These are phyloP conservation scores for Pipistrellus kuhlii DNA, from an alignment of 2,797 vertebrate species.

Conservation along the genomic window DNA sequence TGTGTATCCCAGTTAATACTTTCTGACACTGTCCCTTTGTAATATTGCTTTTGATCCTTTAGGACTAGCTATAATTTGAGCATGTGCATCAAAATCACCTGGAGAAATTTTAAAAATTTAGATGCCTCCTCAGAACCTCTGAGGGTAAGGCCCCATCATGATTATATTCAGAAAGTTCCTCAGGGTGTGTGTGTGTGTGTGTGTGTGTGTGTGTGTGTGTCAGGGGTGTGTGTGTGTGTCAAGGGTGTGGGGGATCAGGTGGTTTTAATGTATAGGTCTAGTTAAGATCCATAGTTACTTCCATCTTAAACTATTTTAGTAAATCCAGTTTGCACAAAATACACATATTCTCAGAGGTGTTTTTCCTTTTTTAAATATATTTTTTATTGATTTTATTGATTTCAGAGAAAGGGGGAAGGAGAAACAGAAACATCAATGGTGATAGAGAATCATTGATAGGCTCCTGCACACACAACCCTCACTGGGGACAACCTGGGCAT, in stretches of 20 bases:
- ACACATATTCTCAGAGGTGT: background rate
- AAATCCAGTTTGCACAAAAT: slow-evolving; percentile 16
- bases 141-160: background rate
- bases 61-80: background rate
- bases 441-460: background rate
- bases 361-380: too few relatives aligned
- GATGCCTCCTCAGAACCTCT: background rate
- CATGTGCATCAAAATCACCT: background rate
- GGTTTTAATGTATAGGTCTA: background rate
- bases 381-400: too few relatives aligned
- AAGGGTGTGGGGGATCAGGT: background rate
- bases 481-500: too few relatives aligned
- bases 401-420: background rate
- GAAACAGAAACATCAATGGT: background rate
- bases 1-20: background rate
- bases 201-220: too few relatives aligned
- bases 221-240: background rate
- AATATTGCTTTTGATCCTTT: slow-evolving; percentile 45
- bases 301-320: background rate
- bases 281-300: background rate
- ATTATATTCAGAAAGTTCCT: slow-evolving; percentile 45
- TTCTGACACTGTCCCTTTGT: slow-evolving; percentile 1
- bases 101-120: background rate
- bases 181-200: too few relatives aligned
- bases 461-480: too few relatives aligned